These are phyloP conservation scores for Anthoscopus minutus DNA, from an alignment of 2,113 vertebrate genomes.

Conservation along the genomic window DNA sequence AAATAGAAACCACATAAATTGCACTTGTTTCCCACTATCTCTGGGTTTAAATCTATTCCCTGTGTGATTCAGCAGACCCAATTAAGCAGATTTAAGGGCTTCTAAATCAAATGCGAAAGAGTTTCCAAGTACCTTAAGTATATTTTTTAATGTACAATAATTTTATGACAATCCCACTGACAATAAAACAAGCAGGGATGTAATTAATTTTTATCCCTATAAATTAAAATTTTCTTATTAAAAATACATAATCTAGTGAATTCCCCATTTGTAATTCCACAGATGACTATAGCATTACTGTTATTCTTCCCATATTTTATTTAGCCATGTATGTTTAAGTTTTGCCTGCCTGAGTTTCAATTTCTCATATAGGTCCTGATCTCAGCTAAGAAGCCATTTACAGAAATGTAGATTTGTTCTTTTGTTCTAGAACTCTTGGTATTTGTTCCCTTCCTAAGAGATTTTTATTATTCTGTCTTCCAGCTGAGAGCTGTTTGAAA, in stretches of 20 bases:
- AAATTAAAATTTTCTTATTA: conserved; percentile 6
- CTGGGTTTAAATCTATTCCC: background rate
- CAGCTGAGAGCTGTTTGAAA: background rate
- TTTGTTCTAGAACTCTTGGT: background rate
- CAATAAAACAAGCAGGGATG: background rate
- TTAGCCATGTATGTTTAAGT: background rate
- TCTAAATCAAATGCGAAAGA: background rate
- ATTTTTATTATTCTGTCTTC: background rate
- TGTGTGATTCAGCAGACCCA: background rate
- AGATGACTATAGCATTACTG: background rate
- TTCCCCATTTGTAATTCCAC: background rate
- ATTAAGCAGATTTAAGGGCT: conserved; percentile 16
- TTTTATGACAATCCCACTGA: background rate
- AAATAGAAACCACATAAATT: background rate
- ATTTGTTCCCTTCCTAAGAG: background rate
- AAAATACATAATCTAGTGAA: background rate
- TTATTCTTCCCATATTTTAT: background rate
- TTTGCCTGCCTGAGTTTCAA: background rate
- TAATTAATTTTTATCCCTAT: background rate
- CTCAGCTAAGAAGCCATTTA: background rate
- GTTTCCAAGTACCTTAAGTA: background rate
- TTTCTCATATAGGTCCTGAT: background rate
- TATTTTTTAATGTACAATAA: background rate
- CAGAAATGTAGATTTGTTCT: background rate
- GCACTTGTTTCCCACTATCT: background rate